Base-by-base conservation (phyloP, 2,797 vertebrate species). In the Microchirus variegatus region DNA sequence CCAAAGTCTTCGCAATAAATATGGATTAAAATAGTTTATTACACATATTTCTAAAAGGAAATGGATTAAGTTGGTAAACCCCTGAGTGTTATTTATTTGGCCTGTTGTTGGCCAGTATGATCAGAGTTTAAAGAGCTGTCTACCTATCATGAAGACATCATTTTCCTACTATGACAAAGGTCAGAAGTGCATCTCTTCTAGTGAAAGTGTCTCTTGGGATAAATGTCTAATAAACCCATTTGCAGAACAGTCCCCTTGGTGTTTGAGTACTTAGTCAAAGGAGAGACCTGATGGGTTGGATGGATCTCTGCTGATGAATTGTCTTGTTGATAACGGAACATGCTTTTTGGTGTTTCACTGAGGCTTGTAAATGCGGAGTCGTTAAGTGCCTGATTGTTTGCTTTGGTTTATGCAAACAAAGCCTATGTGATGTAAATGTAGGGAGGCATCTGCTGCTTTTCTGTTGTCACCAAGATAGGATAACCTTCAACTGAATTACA, bases 401-500 rank as follows among this genome's bases (percentile, higher is more conserved):
- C 8, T 38, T 73, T 70, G 50, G 37, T 72, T 45, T 49, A 45
- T 64, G 31, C 22, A 59, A 67, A 70, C 44, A 60, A 63, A 51
- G 50, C 17, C 47, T 51, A 4, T 17, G 1, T 65, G 19, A 50
- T 16, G 11, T 40, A 7, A 35, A 50, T 7, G 15, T 47, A 9
- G 31, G 3, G 17, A 52, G 12, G 17, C 31, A 10, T 9, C 22
- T 42, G 15, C 43, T 43, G 3, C 11, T 26, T 45, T 42, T 36
- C 5, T 31, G 5, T 53, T 44, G 43, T 49, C 36, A 10, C 11
- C 37, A 0, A 38, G 9, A 38, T 38, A 38, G 9, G 3, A 38
- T 38, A 22, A 22, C 22, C 5, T 22, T 22, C 22, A 22, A 22
- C 22, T 3, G 22, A 22, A 22, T 22, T 22, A 22, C 22, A 22